Percentiles rank a stretch among this genome's conserved stretches.
Evolutionary conservation across 2,797 vertebrate genomes (phyloP).

Genomic region (Trematomus bernacchii): DNA sequence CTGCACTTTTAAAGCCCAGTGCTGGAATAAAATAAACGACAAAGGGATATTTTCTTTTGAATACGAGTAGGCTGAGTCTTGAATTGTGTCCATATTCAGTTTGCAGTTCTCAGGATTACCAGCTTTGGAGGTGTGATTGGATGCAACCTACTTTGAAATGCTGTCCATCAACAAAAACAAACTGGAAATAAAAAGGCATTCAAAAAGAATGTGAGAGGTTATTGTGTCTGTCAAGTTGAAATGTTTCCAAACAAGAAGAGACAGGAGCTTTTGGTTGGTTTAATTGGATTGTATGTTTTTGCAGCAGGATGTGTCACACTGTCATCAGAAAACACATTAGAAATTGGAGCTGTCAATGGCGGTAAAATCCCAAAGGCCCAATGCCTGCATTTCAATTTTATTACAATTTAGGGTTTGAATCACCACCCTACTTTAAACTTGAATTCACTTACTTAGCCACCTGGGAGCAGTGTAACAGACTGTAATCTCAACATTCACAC

Average conservation of each 20-base stretch:
- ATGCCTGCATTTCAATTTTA: background rate
- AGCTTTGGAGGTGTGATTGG: conserved; percentile 2
- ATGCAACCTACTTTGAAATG: conserved; percentile 10
- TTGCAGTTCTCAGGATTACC: background rate
- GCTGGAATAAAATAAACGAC: conserved; percentile 26
- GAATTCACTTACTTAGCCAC: background rate
- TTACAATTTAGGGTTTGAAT: background rate
- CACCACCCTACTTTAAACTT: background rate
- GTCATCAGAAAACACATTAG: conserved; percentile 19
- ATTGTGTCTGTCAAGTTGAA: conserved; percentile 24
- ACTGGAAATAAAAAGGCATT: background rate
- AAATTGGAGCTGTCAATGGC: background rate
- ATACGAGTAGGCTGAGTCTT: conserved; percentile 8
- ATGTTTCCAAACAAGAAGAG: conserved; percentile 5
- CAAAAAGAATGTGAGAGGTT: background rate
- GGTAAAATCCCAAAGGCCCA: background rate
- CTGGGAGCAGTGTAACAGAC: background rate
- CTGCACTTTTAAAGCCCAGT: conserved; percentile 14
- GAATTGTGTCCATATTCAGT: conserved; percentile 20
- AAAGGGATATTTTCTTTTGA: conserved; percentile 29
- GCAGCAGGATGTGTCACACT: conserved; percentile 16
- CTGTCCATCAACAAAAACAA: conserved; percentile 10
- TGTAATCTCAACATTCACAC: background rate
- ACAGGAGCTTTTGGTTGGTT: background rate
- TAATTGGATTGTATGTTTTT: conserved; percentile 3